Percentiles rank a stretch among this genome's conserved stretches.
phyloP scores from a whole-genome alignment of 2,797 vertebrate genomes.

The Hydrocynus forskahlii region DNA sequence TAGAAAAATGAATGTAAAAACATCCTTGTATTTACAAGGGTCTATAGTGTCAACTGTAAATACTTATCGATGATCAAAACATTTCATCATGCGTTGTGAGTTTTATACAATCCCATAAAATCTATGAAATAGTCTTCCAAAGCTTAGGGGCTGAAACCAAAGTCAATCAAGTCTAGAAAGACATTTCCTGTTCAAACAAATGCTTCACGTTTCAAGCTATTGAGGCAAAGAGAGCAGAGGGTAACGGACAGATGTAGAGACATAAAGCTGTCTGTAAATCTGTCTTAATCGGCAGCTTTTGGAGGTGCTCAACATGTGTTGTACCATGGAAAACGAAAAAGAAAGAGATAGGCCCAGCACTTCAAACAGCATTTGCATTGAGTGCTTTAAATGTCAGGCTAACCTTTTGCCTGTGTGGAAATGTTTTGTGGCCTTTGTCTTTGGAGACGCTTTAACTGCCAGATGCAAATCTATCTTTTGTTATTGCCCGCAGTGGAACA shows the following conservation, averaged over 20 bases:
- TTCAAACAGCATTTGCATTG: slow-evolving; percentile 25
- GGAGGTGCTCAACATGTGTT: slow-evolving; percentile 39
- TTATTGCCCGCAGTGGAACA: slow-evolving; percentile 87
- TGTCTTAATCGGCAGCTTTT: slow-evolving; percentile 48
- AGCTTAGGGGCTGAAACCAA: too few relatives aligned
- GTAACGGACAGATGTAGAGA: slow-evolving; percentile 48
- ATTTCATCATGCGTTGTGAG: background rate
- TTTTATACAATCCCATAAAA: background rate
- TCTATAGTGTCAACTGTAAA: too few relatives aligned
- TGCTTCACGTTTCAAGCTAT: background rate
- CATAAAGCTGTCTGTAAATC: slow-evolving; percentile 70
- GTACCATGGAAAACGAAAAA: too few relatives aligned
- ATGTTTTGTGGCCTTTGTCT: slow-evolving; percentile 12
- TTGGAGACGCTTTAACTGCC: background rate
- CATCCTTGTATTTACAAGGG: too few relatives aligned
- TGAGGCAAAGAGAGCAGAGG: too few relatives aligned
- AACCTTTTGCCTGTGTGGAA: slow-evolving; percentile 25
- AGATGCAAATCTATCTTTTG: slow-evolving; percentile 16
- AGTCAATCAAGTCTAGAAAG: too few relatives aligned
- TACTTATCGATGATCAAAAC: too few relatives aligned
- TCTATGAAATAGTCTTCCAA: too few relatives aligned
- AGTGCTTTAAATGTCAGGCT: slow-evolving; percentile 25
- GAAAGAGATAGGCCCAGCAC: background rate
- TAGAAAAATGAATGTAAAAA: too few relatives aligned
- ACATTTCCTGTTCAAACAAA: background rate